Evolutionary conservation across 1,140 invertebrate species (phyloP), one percentile per base, ranked within the genome.

Genomic region (Solenopsis fugax): DNA sequence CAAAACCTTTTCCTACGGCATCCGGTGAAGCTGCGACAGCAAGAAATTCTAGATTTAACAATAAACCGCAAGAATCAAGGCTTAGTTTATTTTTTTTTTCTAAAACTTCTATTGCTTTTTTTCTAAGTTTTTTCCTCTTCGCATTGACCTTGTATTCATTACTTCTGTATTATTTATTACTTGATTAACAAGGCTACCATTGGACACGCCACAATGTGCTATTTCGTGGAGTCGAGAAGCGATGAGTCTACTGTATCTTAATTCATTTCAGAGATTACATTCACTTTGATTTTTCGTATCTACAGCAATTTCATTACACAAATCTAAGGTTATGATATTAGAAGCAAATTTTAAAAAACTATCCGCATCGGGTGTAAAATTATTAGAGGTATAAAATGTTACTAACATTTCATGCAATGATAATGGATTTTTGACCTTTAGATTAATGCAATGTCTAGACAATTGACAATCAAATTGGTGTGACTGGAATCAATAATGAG

Each of bases 31-130:
- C 52, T 56, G 12, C 52, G 7, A 56, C n/a, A 56, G 6, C n/a
- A 56, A 18, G 52, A 56, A 56, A 56, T 18, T 56, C n/a, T 56
- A 18, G n/a, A 56, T 56, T 56, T 56, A 56, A 56, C 5, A 56
- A 56, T 56, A 56, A 56, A 6, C 52, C 52, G n/a, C 52, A 56
- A 56, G 52, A 56, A 56, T 9, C 52, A 6, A 56, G 52, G 1
- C 52, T 56, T 56, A 56, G 18, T 56, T 56, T 21, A 56, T 56
- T 4, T 56, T 9, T 56, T 56, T 56, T 12, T 56, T 56, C 6
- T n/a, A 56, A 56, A 56, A 56, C 6, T 56, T 56, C 12, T 56
- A 56, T 56, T 56, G n/a, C n/a, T 56, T n/a, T 56, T 56, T 56
- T 56, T 56, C 52, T 56, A 56, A 56, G 12, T 56, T 56, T 4